Conservation (phyloP, 2,113 vertebrate species). For the Brachyhypopomus occidentalis region DNA sequence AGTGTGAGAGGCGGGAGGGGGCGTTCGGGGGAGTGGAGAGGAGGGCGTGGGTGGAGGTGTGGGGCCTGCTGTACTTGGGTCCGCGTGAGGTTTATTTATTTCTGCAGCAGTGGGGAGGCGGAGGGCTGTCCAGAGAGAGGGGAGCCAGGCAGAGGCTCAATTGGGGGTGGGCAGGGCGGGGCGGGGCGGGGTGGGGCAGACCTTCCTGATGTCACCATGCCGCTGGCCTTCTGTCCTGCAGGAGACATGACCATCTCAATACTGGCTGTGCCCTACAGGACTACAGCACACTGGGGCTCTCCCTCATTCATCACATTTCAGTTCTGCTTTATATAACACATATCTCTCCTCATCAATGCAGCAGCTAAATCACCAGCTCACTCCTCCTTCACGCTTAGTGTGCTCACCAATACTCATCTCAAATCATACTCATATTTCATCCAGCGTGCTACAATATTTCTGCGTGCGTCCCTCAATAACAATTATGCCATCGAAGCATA, state of each 20-base stretch:
- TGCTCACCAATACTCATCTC: neutral
- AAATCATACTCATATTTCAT: neutral
- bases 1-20: conserved; percentile 66
- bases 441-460: neutral
- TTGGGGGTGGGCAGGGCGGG: conserved; percentile 42
- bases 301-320: neutral
- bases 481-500: neutral
- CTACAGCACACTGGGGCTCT: neutral
- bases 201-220: conserved; percentile 55
- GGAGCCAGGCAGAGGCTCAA: conserved; percentile 47
- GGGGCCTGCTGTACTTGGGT: conserved; percentile 35
- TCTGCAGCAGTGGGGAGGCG: conserved; percentile 18
- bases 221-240: conserved; percentile 30
- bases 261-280: neutral
- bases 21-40: conserved; percentile 11
- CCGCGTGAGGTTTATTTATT: conserved; percentile 52
- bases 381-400: neutral
- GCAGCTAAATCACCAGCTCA: neutral
- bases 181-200: conserved; percentile 52
- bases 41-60: conserved; percentile 52
- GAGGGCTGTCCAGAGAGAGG: conserved; percentile 32
- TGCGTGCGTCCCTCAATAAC: neutral
- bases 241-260: neutral
- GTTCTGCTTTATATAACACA: neutral
- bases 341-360: neutral